These are phyloP conservation scores for Caenorhabditis inopinata DNA, from an alignment of 1,140 invertebrate genomes.

Conservation along the genomic window DNA sequence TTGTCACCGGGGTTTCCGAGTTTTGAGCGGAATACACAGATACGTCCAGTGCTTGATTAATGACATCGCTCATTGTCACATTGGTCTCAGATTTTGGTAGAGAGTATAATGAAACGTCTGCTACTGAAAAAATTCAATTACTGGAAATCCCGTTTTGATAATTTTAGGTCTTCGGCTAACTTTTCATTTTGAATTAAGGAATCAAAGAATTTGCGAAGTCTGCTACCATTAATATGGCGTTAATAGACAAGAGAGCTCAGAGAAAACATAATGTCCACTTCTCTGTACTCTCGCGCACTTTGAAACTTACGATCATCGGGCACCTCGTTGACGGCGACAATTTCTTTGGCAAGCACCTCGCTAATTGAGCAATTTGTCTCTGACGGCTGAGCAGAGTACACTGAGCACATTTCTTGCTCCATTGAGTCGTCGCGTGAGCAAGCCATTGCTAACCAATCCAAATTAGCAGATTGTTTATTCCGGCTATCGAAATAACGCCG, in stretches of 20 bases:
- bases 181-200: no score
- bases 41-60: background rate
- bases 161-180: no score
- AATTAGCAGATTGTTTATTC: background rate
- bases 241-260: no score
- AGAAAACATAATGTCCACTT: no score
- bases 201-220: no score
- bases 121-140: no score
- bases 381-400: constrained; percentile 6
- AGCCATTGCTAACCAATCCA: constrained; percentile 15
- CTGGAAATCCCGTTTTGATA: no score
- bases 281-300: no score
- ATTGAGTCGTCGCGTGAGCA: background rate
- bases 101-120: background rate
- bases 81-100: background rate
- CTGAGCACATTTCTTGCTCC: constrained; percentile 25
- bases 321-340: constrained; percentile 13
- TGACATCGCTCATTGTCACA: constrained; percentile 12
- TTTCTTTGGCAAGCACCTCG: background rate
- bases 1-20: background rate
- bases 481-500: background rate
- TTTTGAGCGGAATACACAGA: background rate
- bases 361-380: constrained; percentile 23
- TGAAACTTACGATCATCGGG: constrained; percentile 4
- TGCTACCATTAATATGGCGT: no score